phyloP scores from a whole-genome alignment of 2,888 invertebrate genomes.

The Drosophila pseudotalamancana region DNA sequence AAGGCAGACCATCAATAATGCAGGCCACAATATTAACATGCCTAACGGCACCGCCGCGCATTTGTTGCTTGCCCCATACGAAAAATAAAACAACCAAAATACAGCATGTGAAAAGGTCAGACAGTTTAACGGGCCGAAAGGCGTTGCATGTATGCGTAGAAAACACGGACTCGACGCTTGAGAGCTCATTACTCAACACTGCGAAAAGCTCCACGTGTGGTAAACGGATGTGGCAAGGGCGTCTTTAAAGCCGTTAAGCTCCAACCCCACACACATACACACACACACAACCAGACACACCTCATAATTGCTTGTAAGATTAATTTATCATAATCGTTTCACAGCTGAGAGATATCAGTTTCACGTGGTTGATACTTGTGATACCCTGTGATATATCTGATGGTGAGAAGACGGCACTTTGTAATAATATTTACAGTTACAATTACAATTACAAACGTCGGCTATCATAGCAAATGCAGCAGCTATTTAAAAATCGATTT shows the following conservation, averaged over 20 bases:
- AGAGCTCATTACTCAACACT: conserved; percentile 52
- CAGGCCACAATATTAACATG: conserved; percentile 50
- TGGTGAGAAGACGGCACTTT: no score
- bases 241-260: conserved; percentile 27
- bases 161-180: conserved; percentile 23
- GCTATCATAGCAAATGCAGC: no score
- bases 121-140: conserved; percentile 34
- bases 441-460: no score
- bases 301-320: conserved; percentile 12
- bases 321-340: conserved; percentile 51
- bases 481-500: not conserved
- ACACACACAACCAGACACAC: not conserved
- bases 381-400: not conserved
- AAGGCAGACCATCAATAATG: conserved; percentile 36
- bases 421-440: no score
- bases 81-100: not conserved
- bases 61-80: conserved; percentile 19
- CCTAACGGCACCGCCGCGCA: conserved; percentile 39
- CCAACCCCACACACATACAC: not conserved
- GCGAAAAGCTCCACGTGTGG: conserved; percentile 11
- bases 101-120: conserved; percentile 41
- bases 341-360: not conserved
- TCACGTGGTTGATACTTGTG: not conserved
- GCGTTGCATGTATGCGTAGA: conserved; percentile 7
- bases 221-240: conserved; percentile 16